Evolutionary conservation across 2,113 vertebrate genomes (phyloP).

Genomic region (Brachionichthys hirsutus): DNA sequence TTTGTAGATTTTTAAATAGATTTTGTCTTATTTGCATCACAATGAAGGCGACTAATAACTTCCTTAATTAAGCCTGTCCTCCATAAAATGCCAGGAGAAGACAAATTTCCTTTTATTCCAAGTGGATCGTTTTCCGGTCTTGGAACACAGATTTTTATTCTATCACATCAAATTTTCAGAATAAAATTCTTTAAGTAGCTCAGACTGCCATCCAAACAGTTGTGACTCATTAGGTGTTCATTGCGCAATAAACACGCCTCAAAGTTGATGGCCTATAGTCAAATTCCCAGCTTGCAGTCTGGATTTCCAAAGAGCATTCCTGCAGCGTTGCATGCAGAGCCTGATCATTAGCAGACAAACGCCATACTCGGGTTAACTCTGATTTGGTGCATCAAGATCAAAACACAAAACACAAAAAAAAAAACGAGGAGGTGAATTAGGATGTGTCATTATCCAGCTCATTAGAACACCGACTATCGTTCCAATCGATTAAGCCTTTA

Average conservation of each 20-base stretch:
- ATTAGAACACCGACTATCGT: slow-evolving; percentile 48
- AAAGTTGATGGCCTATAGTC: not conserved
- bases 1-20: no score
- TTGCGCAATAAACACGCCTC: not conserved
- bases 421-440: slow-evolving; percentile 45
- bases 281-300: not conserved
- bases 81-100: no score
- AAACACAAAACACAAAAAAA: slow-evolving; percentile 29
- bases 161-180: not conserved
- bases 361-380: slow-evolving; percentile 13
- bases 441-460: slow-evolving; percentile 59
- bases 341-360: slow-evolving; percentile 11
- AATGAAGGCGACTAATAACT: no score
- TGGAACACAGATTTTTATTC: not conserved
- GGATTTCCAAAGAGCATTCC: not conserved
- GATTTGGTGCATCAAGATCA: slow-evolving; percentile 43
- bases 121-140: not conserved
- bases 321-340: not conserved
- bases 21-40: no score
- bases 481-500: slow-evolving; percentile 68
- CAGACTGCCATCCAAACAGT: not conserved
- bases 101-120: not conserved
- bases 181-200: no score
- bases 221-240: not conserved
- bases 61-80: no score